Percentiles rank a stretch among this genome's conserved stretches.
phyloP scores from a whole-genome alignment of 2,888 invertebrate species.

The Mallateleia sp. region DNA sequence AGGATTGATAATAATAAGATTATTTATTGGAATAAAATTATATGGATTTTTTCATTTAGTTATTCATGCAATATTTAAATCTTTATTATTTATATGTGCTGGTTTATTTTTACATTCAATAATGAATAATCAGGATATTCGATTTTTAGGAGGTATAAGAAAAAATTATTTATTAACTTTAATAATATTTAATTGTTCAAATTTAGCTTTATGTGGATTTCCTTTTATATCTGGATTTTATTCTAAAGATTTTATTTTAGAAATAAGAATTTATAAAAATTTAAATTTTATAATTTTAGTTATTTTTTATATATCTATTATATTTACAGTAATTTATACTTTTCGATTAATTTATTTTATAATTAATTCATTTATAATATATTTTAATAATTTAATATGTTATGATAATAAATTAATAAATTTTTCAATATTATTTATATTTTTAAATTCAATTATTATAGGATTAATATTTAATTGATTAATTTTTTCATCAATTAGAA shows the following conservation, averaged over 20 bases:
- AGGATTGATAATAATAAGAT: conserved; percentile 93
- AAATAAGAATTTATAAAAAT: conserved; percentile 85
- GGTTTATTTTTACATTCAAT: conserved; percentile 93
- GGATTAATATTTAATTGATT: conserved; percentile 73
- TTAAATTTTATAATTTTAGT: conserved; percentile 78
- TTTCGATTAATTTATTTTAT: conserved; percentile 82
- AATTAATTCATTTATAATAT: conserved; percentile 55
- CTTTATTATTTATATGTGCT: conserved; percentile 93
- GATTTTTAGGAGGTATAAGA: conserved; percentile 90
- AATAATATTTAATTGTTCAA: conserved; percentile 91
- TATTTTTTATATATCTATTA: conserved; percentile 80
- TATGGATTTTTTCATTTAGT: conserved; percentile 94
- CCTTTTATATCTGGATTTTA: conserved; percentile 92
- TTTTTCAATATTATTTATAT: conserved; percentile 79
- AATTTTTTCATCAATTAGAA: conserved; percentile 80
- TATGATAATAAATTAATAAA: conserved; percentile 71
- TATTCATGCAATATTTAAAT: conserved; percentile 94
- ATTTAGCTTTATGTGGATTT: conserved; percentile 92
- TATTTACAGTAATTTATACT: conserved; percentile 82
- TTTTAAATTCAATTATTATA: conserved; percentile 70
- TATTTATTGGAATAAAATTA: conserved; percentile 90
- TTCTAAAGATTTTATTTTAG: conserved; percentile 89
- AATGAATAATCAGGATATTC: conserved; percentile 93
- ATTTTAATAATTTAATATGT: conserved; percentile 37
- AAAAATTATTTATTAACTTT: conserved; percentile 89